Percentiles rank a stretch among this genome's conserved stretches.
Conservation (phyloP, 2,888 invertebrate species). For the Hirtodrosophila duncani region DNA sequence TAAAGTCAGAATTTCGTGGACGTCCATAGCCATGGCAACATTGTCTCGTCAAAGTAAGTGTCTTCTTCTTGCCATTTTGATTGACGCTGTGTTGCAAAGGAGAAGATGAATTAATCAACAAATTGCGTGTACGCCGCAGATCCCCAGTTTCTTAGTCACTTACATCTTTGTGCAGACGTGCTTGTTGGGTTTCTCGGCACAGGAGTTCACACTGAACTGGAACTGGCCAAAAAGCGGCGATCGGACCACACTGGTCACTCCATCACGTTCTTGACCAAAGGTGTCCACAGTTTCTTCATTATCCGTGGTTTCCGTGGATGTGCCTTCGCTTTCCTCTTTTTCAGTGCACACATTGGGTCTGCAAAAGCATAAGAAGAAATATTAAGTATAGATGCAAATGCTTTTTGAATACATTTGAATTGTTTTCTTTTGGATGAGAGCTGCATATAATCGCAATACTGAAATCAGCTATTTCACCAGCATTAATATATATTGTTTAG, state of each 20-base stretch:
- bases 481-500: too few species aligned
- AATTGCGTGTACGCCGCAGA: slow-evolving; percentile 2
- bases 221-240: slow-evolving; percentile 72
- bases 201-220: slow-evolving; percentile 78
- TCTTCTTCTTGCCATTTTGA: slow-evolving; percentile 82
- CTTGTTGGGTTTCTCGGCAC: slow-evolving; percentile 77
- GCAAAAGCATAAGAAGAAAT: background rate
- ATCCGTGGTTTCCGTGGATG: slow-evolving; percentile 46
- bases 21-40: slow-evolving; percentile 84
- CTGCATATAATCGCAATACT: too few species aligned
- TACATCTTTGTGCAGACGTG: slow-evolving; percentile 78
- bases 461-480: too few species aligned
- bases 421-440: too few species aligned
- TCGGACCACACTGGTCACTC: slow-evolving; percentile 45
- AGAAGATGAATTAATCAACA: slow-evolving; percentile 3
- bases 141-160: slow-evolving; percentile 43
- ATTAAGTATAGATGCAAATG: too few species aligned
- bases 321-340: slow-evolving; percentile 78
- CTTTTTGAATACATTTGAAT: too few species aligned
- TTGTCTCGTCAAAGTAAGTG: slow-evolving; percentile 82
- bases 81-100: slow-evolving; percentile 78
- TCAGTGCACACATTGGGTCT: slow-evolving; percentile 84
- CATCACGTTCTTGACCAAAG: slow-evolving; percentile 58
- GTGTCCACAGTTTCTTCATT: slow-evolving; percentile 56
- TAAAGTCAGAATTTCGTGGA: slow-evolving; percentile 74